Evolutionary conservation across 2,113 vertebrate species (phyloP).

Genomic region (Protomyctophum bolini): DNA sequence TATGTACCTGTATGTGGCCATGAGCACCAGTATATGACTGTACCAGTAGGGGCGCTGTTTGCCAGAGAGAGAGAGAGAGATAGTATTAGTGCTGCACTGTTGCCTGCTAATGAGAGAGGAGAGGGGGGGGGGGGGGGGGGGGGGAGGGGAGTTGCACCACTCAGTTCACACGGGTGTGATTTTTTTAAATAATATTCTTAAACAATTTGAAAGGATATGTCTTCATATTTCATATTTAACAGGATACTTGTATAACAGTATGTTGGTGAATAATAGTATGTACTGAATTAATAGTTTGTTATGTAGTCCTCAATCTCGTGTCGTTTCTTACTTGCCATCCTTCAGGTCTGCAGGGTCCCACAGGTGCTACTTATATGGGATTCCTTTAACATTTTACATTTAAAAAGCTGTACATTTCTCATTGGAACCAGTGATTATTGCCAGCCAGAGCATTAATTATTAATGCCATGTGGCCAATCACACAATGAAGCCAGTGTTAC

Average conservation of each 20-base stretch:
- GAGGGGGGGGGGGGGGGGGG: too few species aligned
- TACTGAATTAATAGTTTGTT: neutral
- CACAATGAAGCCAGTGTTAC: too few species aligned
- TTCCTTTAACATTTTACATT: neutral
- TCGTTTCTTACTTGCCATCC: neutral
- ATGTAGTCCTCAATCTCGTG: neutral
- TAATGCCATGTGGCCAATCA: too few species aligned
- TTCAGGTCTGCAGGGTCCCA: neutral
- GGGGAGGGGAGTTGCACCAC: too few species aligned
- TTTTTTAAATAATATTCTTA: neutral
- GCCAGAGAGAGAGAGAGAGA: too few species aligned
- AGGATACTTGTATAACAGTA: neutral
- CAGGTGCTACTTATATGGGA: neutral
- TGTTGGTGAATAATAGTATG: neutral
- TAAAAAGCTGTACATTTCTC: neutral
- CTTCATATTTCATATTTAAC: neutral
- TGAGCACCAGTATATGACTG: too few species aligned
- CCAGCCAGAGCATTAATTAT: too few species aligned
- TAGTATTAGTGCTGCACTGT: too few species aligned
- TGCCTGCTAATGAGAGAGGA: too few species aligned
- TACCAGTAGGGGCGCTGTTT: too few species aligned
- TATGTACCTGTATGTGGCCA: too few species aligned
- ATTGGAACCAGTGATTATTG: neutral
- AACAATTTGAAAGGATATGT: neutral
- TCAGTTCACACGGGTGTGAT: too few species aligned